These are phyloP conservation scores for Hypanus sabinus DNA, from an alignment of 2,113 vertebrate genomes.

Conservation along the genomic window DNA sequence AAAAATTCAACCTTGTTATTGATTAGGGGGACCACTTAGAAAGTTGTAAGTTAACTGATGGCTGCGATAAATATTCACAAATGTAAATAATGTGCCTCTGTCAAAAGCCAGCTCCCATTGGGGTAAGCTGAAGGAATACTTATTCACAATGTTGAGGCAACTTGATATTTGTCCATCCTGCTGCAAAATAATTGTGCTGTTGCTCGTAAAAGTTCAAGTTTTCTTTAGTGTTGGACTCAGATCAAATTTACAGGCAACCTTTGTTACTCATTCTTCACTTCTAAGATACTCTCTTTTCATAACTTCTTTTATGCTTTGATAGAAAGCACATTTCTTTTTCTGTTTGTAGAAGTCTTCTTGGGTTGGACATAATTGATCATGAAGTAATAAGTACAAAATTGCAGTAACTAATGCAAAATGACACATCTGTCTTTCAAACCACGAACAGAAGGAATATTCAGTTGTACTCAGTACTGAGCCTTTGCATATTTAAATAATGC, in stretches of 20 bases:
- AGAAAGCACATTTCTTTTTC: neutral
- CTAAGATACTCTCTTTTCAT: neutral
- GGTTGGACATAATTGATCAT: neutral
- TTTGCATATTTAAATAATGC: neutral
- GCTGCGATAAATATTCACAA: neutral
- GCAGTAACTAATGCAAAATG: neutral
- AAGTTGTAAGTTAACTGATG: neutral
- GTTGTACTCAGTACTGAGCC: neutral
- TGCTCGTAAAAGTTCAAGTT: neutral
- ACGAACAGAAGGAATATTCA: neutral
- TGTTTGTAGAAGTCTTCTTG: neutral
- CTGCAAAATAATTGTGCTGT: neutral
- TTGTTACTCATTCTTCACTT: neutral
- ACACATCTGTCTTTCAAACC: neutral
- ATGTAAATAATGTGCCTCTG: too few species aligned
- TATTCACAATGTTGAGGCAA: neutral
- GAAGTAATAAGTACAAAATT: neutral
- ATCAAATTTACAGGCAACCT: neutral
- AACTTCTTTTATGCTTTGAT: neutral
- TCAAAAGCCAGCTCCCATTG: neutral
- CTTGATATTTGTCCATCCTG: neutral
- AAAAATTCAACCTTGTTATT: neutral
- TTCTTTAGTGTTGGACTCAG: neutral
- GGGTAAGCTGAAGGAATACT: neutral
- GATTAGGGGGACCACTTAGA: neutral